Percentiles rank a stretch among this genome's conserved stretches.
Evolutionary conservation across 1,140 invertebrate genomes (phyloP).

Genomic region (Melipona quadrifasciata): DNA sequence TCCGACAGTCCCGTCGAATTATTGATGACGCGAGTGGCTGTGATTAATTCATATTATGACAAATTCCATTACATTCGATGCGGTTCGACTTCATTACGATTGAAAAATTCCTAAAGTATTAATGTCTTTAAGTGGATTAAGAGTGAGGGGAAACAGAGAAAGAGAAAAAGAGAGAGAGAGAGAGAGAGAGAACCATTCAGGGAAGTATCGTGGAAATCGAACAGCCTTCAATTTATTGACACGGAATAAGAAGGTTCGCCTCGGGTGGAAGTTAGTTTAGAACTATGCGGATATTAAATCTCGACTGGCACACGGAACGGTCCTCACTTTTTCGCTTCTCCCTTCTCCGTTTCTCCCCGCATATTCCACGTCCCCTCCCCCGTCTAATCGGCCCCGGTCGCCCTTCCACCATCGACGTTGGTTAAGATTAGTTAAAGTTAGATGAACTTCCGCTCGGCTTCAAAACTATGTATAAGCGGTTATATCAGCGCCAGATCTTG

Average conservation of each 20-base stretch:
- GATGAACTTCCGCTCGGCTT: slow-evolving; percentile 51
- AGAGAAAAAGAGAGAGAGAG: background rate
- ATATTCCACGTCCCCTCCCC: slow-evolving; percentile 29
- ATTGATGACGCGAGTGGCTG: background rate
- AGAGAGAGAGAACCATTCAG: background rate
- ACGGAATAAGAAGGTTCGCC: slow-evolving; percentile 44
- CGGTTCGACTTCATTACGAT: background rate
- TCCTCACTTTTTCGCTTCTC: slow-evolving; percentile 46
- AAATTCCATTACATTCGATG: background rate
- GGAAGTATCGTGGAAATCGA: background rate
- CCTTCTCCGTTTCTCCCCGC: slow-evolving; percentile 44
- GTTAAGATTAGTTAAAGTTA: slow-evolving; percentile 70
- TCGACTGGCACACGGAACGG: slow-evolving; percentile 32
- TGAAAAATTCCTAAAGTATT: too few species aligned
- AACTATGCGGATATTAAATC: slow-evolving; percentile 69
- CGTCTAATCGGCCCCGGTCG: slow-evolving; percentile 53
- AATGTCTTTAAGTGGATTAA: background rate
- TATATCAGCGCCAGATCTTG: slow-evolving; percentile 63
- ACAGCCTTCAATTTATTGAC: slow-evolving; percentile 26
- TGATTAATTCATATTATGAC: background rate
- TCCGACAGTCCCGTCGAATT: too few species aligned
- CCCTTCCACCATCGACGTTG: slow-evolving; percentile 52
- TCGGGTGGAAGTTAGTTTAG: slow-evolving; percentile 54
- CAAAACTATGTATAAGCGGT: slow-evolving; percentile 68
- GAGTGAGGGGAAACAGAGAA: too few species aligned